phyloP scores from a whole-genome alignment of 92 coral and sea anemone genomes.

The Zoanthus sociatus region DNA sequence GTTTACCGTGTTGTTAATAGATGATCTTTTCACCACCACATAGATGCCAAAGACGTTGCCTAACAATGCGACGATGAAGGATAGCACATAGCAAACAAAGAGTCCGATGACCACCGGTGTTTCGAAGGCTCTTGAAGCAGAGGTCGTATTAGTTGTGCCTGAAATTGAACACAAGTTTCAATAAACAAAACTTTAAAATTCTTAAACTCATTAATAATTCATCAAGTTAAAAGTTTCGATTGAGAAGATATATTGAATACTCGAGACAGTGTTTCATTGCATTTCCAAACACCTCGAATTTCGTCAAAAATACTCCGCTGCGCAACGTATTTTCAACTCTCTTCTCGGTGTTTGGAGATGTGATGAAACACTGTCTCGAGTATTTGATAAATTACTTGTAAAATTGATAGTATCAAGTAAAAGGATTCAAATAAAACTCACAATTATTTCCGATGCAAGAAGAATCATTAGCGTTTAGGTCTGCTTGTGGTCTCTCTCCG shows the following conservation, averaged over 20 bases:
- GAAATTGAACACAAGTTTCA: background rate
- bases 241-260: too few species aligned
- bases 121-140: background rate
- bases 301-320: too few species aligned
- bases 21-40: slow-evolving; percentile 49
- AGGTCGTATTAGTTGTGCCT: background rate
- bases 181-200: too few species aligned
- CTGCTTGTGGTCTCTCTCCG: slow-evolving; percentile 32
- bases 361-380: too few species aligned
- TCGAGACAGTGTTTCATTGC: too few species aligned
- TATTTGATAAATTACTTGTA: background rate
- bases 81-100: slow-evolving; percentile 49
- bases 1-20: slow-evolving; percentile 37
- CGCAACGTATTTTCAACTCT: too few species aligned
- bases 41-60: slow-evolving; percentile 62
- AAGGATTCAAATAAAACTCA: background rate
- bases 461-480: slow-evolving; percentile 18
- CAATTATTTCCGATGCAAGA: background rate
- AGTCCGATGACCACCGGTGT: slow-evolving; percentile 32
- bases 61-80: slow-evolving; percentile 49
- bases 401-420: background rate
- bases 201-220: too few species aligned
- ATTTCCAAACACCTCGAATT: too few species aligned
- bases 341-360: too few species aligned
- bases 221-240: too few species aligned